Conservation (phyloP, 2,113 vertebrate genomes). For the Hippocampus abdominalis region DNA sequence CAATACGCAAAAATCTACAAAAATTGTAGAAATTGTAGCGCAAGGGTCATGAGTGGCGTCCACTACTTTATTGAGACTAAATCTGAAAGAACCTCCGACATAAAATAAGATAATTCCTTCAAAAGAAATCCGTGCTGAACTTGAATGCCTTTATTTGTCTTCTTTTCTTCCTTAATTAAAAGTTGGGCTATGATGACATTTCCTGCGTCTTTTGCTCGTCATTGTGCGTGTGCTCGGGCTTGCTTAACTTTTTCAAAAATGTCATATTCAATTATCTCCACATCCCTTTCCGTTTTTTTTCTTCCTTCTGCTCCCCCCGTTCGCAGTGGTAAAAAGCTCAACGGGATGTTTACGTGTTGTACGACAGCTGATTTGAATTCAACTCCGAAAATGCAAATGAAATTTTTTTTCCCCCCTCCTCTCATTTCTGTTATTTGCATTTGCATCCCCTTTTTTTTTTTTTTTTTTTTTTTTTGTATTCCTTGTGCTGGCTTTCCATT, state of each 20-base stretch:
- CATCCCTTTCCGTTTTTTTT: conserved; percentile 8
- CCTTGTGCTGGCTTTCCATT: conserved; percentile 8
- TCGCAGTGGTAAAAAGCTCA: background rate
- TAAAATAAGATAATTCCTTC: too few relatives aligned
- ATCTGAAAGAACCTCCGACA: too few relatives aligned
- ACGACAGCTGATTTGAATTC: conserved; percentile 14
- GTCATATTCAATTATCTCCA: background rate
- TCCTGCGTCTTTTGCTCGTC: background rate
- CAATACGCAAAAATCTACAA: too few relatives aligned
- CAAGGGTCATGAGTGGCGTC: too few relatives aligned
- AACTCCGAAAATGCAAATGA: conserved; percentile 22
- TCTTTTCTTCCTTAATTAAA: background rate
- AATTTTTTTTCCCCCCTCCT: background rate
- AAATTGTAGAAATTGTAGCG: too few relatives aligned
- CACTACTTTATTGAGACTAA: background rate
- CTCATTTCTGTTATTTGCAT: conserved; percentile 1
- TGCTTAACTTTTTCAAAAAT: background rate
- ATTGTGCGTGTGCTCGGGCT: too few relatives aligned
- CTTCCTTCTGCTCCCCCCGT: background rate
- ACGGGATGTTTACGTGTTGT: background rate
- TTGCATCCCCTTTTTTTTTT: background rate
- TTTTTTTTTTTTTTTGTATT: conserved; percentile 2
- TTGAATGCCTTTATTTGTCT: background rate
- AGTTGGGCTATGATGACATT: background rate
- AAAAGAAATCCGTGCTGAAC: background rate